Percentiles rank a stretch among this genome's conserved stretches.
These are phyloP conservation scores for Cheilosia soror DNA, from an alignment of 2,888 invertebrate genomes.

Conservation along the genomic window DNA sequence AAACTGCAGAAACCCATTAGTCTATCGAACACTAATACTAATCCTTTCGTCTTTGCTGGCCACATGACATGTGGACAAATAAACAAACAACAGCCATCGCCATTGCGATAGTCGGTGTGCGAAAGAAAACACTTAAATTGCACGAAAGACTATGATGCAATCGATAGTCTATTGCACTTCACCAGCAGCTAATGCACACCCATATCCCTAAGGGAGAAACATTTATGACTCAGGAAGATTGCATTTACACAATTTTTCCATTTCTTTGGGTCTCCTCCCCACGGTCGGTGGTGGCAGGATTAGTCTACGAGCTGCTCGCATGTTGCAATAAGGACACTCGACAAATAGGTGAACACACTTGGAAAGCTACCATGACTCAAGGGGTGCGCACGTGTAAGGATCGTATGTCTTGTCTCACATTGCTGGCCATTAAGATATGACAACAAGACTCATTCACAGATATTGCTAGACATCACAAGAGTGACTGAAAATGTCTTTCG, in stretches of 20 bases:
- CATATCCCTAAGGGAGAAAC: neutral
- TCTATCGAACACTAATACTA: conserved; percentile 12
- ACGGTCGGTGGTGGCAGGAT: neutral
- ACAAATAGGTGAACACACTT: conserved; percentile 48
- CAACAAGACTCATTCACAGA: conserved; percentile 9
- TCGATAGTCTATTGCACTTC: conserved; percentile 25
- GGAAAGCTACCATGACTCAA: conserved; percentile 10
- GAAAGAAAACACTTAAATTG: conserved; percentile 2
- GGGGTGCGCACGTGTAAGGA: conserved; percentile 27
- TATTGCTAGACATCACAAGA: neutral
- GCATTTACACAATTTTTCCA: conserved; percentile 4
- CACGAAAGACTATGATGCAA: conserved; percentile 18
- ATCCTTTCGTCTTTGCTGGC: neutral
- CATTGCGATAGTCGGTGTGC: neutral
- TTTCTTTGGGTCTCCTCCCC: neutral
- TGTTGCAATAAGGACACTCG: conserved; percentile 15
- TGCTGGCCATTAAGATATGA: neutral
- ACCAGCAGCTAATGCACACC: neutral
- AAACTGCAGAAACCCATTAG: conserved; percentile 19
- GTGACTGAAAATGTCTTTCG: neutral
- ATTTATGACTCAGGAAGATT: conserved; percentile 28
- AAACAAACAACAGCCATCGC: neutral
- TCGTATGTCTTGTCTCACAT: conserved; percentile 17
- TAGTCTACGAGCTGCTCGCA: neutral
- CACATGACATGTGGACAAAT: conserved; percentile 18